A percentile compares a stretch with the other conserved stretches of the same genome.
phyloP scores from a whole-genome alignment of 2,113 vertebrate species.

The Callipepla squamata region DNA sequence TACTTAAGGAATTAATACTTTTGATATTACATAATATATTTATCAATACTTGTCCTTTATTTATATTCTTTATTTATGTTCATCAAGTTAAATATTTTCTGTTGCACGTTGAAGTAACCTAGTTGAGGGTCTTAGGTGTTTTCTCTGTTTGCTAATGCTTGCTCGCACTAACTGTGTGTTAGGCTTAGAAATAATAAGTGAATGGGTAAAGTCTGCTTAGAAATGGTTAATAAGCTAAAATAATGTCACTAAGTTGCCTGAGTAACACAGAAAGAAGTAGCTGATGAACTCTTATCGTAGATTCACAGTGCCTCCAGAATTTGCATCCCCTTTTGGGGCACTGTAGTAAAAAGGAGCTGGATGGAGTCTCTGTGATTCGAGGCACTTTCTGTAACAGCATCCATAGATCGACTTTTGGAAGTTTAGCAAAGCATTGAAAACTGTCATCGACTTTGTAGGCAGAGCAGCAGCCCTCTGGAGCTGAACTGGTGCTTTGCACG shows the following conservation, averaged over 20 bases:
- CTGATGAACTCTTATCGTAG: not conserved
- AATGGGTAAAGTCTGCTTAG: not conserved
- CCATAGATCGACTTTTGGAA: not conserved
- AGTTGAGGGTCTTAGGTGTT: not conserved
- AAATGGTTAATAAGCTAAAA: not conserved
- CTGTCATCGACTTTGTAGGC: accelerated
- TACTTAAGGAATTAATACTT: not conserved
- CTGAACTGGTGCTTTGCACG: not conserved
- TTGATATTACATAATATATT: not conserved
- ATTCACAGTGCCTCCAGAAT: not conserved
- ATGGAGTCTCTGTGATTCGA: not conserved
- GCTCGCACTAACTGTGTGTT: not conserved
- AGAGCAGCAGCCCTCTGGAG: not conserved
- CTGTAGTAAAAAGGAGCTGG: not conserved
- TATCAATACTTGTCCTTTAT: not conserved
- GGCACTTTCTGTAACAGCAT: not conserved
- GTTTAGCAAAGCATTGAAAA: not conserved
- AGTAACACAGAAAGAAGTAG: not conserved
- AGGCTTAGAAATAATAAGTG: not conserved
- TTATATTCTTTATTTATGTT: not conserved
- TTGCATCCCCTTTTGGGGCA: not conserved
- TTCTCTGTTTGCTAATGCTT: not conserved
- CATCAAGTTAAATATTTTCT: not conserved
- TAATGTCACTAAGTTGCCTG: not conserved
- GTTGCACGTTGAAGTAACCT: not conserved